Evolutionary conservation across 2,888 invertebrate genomes (phyloP), one percentile per base, ranked within the genome.

Genomic region (Leptinotarsa rubiginosa): DNA sequence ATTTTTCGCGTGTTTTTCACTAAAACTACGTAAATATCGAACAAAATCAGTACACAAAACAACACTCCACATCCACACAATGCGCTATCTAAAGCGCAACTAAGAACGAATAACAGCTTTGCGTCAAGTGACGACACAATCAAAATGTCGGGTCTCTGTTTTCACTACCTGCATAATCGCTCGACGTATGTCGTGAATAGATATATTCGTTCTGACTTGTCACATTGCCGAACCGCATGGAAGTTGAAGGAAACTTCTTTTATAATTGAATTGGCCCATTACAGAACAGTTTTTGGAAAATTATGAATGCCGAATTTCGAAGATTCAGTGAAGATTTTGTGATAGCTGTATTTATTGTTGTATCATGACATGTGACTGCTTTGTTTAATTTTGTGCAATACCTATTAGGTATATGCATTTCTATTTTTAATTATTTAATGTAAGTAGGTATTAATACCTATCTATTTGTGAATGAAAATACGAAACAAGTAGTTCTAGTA

Each of bases 81-180:
- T 74, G 79, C 85, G 84, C 85, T 81, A 79, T 82, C 83, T 82
- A 82, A 83, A 86, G 85, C 86, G 85, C 86, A 84, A 87, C 87
- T 87, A 85, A 86, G 82, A 81, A 78, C 79, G 78, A 80, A 77
- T 70, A 76, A 72, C 72, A 74, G 59, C 71, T 72, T 69, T 62
- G 20, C 67, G 71, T 65, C 73, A 62, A 78, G 75, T 65, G 59
- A 47, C 70, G 78, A 78, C 78, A n/a, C 12, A 47, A 47, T 49
- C 18, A 7, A 0, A 12, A 47, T 49, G n/a, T 3, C 1, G 49
- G 41, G 25, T 76, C 77, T 76, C 70, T 54, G 69, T 79, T 73
- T 15, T 56, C 56, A 25, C 47, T 65, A 49, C 69, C 12, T 41
- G 31, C 22, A 4, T 13, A 20, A 12, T 4, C 3, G 31, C 47